A percentile compares a stretch with the other conserved stretches of the same genome.
Conservation (phyloP, 2,113 vertebrate species). For the Megalops atlanticus region DNA sequence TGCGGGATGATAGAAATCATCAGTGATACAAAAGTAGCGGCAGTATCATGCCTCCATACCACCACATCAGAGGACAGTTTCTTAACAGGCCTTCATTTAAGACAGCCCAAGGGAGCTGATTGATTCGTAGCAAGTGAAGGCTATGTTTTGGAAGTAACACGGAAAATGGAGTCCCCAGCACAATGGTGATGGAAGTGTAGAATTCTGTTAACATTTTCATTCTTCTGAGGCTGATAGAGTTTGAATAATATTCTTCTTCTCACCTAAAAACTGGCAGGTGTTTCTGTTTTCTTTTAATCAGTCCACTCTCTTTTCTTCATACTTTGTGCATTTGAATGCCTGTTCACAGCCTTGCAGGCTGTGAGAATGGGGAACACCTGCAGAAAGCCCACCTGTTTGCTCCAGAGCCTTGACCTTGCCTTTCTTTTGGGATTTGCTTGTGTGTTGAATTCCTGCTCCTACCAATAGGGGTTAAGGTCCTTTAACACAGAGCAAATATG, state of each 20-base stretch:
- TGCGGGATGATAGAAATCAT: background rate
- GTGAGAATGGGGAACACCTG: slow-evolving; percentile 59
- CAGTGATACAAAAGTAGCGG: slow-evolving; percentile 53
- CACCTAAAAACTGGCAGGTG: slow-evolving; percentile 1
- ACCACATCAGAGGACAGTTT: background rate
- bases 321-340: background rate
- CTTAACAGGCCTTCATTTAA: slow-evolving; percentile 3
- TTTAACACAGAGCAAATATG: slow-evolving; percentile 51
- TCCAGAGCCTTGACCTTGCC: slow-evolving; percentile 54
- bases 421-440: slow-evolving; percentile 28
- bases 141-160: background rate
- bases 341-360: slow-evolving; percentile 36
- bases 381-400: slow-evolving; percentile 59
- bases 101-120: background rate
- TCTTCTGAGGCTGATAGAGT: too few relatives aligned
- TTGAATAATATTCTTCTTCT: background rate
- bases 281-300: slow-evolving; percentile 21
- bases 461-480: slow-evolving; percentile 44
- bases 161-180: background rate
- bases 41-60: background rate
- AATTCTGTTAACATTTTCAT: background rate
- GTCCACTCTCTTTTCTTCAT: background rate
- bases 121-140: background rate
- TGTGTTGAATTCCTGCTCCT: slow-evolving; percentile 26
- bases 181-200: background rate